Evolutionary conservation across 1,140 invertebrate genomes (phyloP), one percentile per base, ranked within the genome.

Genomic region (Zaprionus capensis): DNA sequence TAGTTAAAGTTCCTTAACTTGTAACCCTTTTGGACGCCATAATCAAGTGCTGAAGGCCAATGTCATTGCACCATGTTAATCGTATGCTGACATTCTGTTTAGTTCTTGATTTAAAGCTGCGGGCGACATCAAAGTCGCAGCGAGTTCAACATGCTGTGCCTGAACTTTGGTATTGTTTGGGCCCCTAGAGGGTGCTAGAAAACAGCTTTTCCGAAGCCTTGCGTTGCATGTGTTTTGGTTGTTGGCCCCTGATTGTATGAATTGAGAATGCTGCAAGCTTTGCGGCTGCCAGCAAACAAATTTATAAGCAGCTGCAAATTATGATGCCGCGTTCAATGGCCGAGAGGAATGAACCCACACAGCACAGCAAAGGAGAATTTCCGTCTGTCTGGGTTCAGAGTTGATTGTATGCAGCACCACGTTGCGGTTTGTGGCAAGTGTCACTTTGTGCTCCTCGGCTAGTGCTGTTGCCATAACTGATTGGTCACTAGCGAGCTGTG

Each of bases 371-470:
- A 51, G 61, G 31, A 28, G 63, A 71, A 63, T 72, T 78, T 84
- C 71, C 78, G 67, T 84, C 66, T 66, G 64, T 46, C 55, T 63
- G 66, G 79, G 84, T 75, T 88, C 84, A 88, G 84, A 88, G 85
- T 88, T 88, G 78, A 88, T 79, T 88, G 84, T 90, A 88, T 88
- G 85, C 84, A 81, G 66, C 76, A 75, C 78, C 74, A 71, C 71
- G 78, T 71, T 68, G 63, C 36, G 31, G 70, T 62, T 72, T 49
- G 31, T 61, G 65, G 78, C 67, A 65, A 11, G 71, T 55, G 51
- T 15, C 15, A 14, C 15, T 4, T 5, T 41, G 3, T 56, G 62
- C 46, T 20, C 28, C 6, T 17, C 15, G 56, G 38, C 5, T 22
- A 17, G n/a, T 59, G 46, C 58, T 71, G 28, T 31, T 36, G 70